Percentiles rank a stretch among this genome's conserved stretches.
Conservation (phyloP, 2,888 invertebrate species). For the Cylindroiulus punctatus region DNA sequence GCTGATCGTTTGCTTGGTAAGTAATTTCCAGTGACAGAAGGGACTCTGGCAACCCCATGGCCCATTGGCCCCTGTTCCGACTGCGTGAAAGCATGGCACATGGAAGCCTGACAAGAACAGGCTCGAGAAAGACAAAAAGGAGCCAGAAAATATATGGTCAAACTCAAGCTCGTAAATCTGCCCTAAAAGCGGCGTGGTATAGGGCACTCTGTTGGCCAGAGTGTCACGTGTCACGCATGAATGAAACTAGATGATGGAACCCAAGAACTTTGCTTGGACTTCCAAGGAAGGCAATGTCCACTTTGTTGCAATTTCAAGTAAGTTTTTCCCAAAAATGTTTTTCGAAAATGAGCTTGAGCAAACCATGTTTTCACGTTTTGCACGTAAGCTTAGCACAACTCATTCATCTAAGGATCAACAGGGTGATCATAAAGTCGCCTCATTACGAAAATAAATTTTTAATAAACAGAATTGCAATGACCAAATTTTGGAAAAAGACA, state of each 20-base stretch:
- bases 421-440: no score
- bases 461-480: no score
- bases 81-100: background rate
- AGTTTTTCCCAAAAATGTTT: background rate
- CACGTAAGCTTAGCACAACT: no score
- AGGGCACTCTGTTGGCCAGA: background rate
- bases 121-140: background rate
- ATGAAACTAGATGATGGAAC: background rate
- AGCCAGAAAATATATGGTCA: background rate
- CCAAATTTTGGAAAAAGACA: no score
- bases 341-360: background rate
- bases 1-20: background rate
- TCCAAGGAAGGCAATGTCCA: background rate
- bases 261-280: background rate
- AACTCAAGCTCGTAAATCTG: conserved; percentile 6
- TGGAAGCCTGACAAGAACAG: background rate
- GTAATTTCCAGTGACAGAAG: background rate
- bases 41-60: background rate
- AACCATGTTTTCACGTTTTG: background rate
- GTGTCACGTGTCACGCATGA: background rate
- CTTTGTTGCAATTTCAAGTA: background rate
- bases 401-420: no score
- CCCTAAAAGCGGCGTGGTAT: background rate
- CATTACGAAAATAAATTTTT: no score
- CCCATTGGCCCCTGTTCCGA: background rate